Percentiles rank a stretch among this genome's conserved stretches.
Evolutionary conservation across 2,113 vertebrate genomes (phyloP).

Genomic region (Sula dactylatra): DNA sequence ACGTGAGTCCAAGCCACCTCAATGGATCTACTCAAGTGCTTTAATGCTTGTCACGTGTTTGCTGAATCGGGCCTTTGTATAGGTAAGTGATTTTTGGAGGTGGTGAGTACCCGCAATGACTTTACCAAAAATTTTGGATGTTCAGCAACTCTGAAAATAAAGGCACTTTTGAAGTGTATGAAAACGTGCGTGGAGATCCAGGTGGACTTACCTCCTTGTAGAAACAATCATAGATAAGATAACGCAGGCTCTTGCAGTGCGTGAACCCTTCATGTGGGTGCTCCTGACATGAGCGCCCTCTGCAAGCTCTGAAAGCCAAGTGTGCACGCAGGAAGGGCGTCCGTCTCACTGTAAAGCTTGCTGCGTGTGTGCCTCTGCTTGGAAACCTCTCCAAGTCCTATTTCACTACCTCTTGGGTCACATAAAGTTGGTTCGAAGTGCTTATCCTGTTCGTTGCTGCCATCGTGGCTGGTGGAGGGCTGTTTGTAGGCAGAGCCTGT

Average conservation of each 20-base stretch:
- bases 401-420: background rate
- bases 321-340: accelerated
- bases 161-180: accelerated
- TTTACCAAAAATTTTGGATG: background rate
- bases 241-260: accelerated
- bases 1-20: background rate
- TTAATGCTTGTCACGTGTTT: accelerated
- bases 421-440: background rate
- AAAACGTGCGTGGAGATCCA: background rate
- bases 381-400: background rate
- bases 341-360: background rate
- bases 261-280: accelerated
- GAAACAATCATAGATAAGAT: accelerated
- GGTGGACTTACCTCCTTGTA: background rate
- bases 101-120: background rate
- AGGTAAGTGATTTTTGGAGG: background rate
- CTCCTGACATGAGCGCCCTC: background rate
- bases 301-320: background rate
- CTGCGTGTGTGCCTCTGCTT: background rate
- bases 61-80: background rate
- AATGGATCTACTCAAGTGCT: background rate
- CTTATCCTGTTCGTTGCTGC: background rate
- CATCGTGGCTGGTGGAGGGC: background rate
- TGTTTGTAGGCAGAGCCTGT: background rate
- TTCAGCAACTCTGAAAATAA: background rate